Evolutionary conservation across 2,888 invertebrate genomes (phyloP), one percentile per base, ranked within the genome.

Genomic region (Meiosimyza platycephala): DNA sequence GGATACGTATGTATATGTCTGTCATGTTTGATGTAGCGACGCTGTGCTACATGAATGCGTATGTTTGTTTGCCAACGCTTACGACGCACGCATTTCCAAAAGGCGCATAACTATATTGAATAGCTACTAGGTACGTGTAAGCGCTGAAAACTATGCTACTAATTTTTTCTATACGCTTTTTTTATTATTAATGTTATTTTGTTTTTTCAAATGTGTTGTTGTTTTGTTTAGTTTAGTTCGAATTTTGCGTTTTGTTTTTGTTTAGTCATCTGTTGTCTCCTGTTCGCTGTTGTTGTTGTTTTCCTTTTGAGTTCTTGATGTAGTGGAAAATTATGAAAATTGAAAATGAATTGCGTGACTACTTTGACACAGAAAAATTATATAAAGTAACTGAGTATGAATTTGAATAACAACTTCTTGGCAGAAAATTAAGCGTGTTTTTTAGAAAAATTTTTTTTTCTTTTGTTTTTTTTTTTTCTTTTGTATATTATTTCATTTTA

Each of bases 301-400:
- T 28, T 28, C 28, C 4, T 28, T 28, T 28, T 28, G 28, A 28
- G 28, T 4, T 28, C 28, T 28, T 28, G 28, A 28, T 40, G 40
- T 40, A 1, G 40, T 40, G 13, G 11, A 57, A 57, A 57, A 28
- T 22, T 57, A 28, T 28, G 28, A 22, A 28, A 57, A 15, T 12
- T 7, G 28, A 57, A 57, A 57, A 28, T 57, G 57, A 28, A 57
- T 57, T 57, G 57, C 57, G 57, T 57, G 57, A 57, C 57, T 57
- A 28, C 16, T 57, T 28, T 28, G 57, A 28, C 22, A 9, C 22
- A 57, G 12, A 57, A 57, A 9, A 57, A 55, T 15, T 4, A 40
- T 40, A 40, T 40, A 40, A 22, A 40, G 40, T 40, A 40, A 40
- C 9, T 40, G 40, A 9, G 40, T 9, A 40, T 40, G 40, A 40